Base-by-base conservation (phyloP, 1,140 invertebrate genomes). In the Pachypsylla venusta region DNA sequence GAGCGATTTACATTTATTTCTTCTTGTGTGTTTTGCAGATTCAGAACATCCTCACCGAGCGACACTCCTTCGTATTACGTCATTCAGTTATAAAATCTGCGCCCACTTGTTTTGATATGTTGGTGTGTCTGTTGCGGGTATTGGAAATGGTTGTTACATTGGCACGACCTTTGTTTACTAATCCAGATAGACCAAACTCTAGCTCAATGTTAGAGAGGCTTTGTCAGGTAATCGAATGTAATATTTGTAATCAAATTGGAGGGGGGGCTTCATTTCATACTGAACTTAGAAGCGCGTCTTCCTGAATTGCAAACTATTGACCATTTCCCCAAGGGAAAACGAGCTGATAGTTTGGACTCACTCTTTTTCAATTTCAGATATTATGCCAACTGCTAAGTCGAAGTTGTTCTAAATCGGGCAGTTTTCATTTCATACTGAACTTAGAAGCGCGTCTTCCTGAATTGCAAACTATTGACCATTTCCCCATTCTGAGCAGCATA, bases 41-140 rank as follows among this genome's bases (percentile, higher is more conserved):
- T 70, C 73, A 85, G 72, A 77, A 79, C 64, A 69, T 69, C 24
- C 70, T 71, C 2, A 68, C 67, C 53, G 27, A 54, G 25, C 62
- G 72, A 25, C 80, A 69, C 62, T 78, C 77, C 62, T 79, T 82
- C n/a, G 87, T 89, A 63, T 80, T 82, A 0, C 75, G 86, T 24
- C 86, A 89, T 62, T 73, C 90, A 2, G 89, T 87, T 70, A 82
- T 90, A 28, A 90, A 87, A 65, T 83, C 84, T 0, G n/a, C n/a
- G n/a, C n/a, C n/a, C n/a, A 89, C 87, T 5, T 90, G 87, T 67
- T 87, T 86, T 67, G 83, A 87, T 66, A 71, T 88, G 19, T 76
- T 83, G 1, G 75, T 84, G 14, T 79, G 81, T 2, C 70, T 87
- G 39, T 72, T 87, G 60, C 75, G 87, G 57, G 85, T 88, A 5